Base-by-base conservation (phyloP, 1,140 invertebrate species). In the Zaprionus capensis region DNA sequence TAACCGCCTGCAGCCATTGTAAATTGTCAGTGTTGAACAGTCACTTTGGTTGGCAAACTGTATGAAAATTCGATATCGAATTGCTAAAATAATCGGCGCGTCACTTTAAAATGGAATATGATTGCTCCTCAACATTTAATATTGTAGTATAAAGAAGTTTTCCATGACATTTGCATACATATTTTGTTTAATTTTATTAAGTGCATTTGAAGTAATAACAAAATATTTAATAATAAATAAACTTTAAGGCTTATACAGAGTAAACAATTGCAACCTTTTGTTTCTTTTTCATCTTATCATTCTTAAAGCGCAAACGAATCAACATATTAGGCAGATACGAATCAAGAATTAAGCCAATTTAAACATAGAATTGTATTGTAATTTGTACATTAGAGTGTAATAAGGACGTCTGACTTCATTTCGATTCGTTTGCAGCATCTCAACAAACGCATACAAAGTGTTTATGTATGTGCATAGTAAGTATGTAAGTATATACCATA, bases 371-470 rank as follows among this genome's bases (percentile, higher is more conserved):
- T 34, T 11, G 44, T 57, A 38, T 38, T 41, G 20, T 31, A 34
- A 70, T 74, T 70, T 74, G 71, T 74, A 74, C 71, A 74, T 31
- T 67, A 56, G 56, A 28, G 14, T 24, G 38, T 53, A 53, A 51
- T 49, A 38, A 69, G 26, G 38, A 58, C 53, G 36, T 34, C 12
- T 36, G 57, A 31, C 20, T 17, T 46, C 2, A 55, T 71, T 72
- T 36, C 64, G 28, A 74, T 73, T 67, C 20, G 63, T 66, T 46
- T 22, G 64, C 26, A 63, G 24, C 36, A 44, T 55, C 12, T 38
- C 53, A 20, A 17, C 14, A 28, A 66, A 15, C 46, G 53, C 53
- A 56, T 26, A 56, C n/a, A 22, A 31, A 28, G 7, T 28, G 46
- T 51, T 5, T 56, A 26, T 49, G 12, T 49, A 31, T 28, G n/a